Conservation (phyloP, 2,113 vertebrate species). For the Hemicordylus capensis region DNA sequence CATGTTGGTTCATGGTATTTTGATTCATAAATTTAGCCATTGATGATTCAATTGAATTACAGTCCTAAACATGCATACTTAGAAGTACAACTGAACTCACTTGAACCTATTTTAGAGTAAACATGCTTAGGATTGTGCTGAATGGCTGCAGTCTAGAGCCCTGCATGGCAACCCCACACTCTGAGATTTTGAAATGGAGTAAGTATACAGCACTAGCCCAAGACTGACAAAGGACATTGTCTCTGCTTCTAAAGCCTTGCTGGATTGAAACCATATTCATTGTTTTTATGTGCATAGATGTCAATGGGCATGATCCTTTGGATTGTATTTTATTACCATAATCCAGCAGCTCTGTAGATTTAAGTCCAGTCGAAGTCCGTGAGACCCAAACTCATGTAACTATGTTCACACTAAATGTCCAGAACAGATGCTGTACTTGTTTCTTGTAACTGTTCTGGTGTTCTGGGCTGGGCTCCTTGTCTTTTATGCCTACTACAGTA, state of each 20-base stretch:
- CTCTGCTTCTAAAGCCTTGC: background rate
- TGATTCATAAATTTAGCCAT: background rate
- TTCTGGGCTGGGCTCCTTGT: background rate
- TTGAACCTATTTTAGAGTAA: background rate
- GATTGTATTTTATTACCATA: background rate
- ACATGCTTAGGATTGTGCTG: background rate
- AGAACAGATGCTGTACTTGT: background rate
- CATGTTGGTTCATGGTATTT: background rate
- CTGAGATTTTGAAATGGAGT: background rate
- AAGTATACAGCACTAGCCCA: background rate
- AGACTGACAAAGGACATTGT: background rate
- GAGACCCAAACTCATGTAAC: background rate
- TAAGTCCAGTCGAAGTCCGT: background rate
- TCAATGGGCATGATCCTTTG: background rate
- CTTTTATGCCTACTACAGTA: background rate
- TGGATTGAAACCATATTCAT: background rate
- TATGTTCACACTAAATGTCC: background rate
- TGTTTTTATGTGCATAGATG: background rate
- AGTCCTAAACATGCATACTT: background rate
- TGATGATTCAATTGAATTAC: background rate
- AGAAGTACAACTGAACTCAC: background rate
- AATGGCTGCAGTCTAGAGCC: background rate
- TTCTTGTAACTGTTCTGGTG: background rate
- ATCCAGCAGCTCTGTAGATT: background rate
- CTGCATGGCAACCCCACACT: background rate